These are phyloP conservation scores for Electrophaes corylata DNA, from an alignment of 2,888 invertebrate genomes.

Conservation along the genomic window DNA sequence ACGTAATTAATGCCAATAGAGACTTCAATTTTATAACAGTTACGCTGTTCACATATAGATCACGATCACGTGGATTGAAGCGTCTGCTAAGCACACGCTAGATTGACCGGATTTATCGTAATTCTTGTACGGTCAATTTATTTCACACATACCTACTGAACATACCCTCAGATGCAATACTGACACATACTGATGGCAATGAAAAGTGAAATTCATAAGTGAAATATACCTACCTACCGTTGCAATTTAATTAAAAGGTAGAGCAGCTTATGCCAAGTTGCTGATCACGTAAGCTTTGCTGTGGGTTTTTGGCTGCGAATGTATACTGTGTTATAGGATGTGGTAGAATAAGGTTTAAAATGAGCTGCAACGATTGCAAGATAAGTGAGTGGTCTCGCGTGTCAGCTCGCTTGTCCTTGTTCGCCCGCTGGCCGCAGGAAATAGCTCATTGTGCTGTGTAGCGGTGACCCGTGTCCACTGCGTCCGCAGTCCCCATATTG, in stretches of 20 bases:
- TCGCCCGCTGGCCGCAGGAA: slow-evolving; percentile 70
- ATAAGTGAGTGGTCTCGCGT: slow-evolving; percentile 56
- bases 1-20: slow-evolving; percentile 58
- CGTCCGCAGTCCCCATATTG: slow-evolving; percentile 46
- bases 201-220: slow-evolving; percentile 21
- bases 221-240: slow-evolving; percentile 16
- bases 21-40: slow-evolving; percentile 54
- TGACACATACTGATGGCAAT: slow-evolving; percentile 10
- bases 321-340: slow-evolving; percentile 27
- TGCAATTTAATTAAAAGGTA: slow-evolving; percentile 12
- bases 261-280: slow-evolving; percentile 24
- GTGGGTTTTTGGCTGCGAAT: slow-evolving; percentile 11
- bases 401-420: slow-evolving; percentile 72
- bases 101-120: slow-evolving; percentile 2
- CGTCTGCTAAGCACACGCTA: slow-evolving; percentile 16
- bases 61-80: slow-evolving; percentile 34
- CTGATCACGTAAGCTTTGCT: slow-evolving; percentile 31
- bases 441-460: slow-evolving; percentile 76
- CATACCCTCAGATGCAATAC: background rate
- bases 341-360: slow-evolving; percentile 40
- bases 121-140: slow-evolving; percentile 7
- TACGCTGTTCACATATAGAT: slow-evolving; percentile 46
- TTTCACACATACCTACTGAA: background rate
- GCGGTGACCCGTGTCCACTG: slow-evolving; percentile 70
- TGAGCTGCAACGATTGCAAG: slow-evolving; percentile 48